These are phyloP conservation scores for Tragelaphus scriptus DNA, from an alignment of 2,113 vertebrate genomes.

Conservation along the genomic window DNA sequence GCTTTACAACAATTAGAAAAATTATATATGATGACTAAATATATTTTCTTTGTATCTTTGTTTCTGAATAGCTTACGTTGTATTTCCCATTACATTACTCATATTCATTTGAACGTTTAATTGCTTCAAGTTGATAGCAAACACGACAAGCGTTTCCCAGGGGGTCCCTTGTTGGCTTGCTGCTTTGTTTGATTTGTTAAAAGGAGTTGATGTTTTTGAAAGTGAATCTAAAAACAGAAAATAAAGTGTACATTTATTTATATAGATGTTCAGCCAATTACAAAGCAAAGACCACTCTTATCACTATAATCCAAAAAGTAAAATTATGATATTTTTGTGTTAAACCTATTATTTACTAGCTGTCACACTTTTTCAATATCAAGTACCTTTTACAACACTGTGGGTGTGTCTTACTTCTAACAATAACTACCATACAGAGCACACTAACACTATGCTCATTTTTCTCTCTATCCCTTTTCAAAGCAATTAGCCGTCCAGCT, in stretches of 20 bases:
- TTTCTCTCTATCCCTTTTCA: not conserved
- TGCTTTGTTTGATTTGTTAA: constrained; percentile 91
- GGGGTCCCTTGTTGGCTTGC: constrained; percentile 92
- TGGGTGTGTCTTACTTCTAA: not conserved
- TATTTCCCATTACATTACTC: constrained; percentile 99
- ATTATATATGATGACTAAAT: not conserved
- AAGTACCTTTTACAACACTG: not conserved
- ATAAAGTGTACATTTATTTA: not conserved
- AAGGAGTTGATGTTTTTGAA: constrained; percentile 93
- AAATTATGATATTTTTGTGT: not conserved
- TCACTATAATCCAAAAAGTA: not conserved
- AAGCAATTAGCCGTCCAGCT: not conserved
- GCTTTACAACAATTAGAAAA: not conserved
- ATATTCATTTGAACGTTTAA: constrained; percentile 99
- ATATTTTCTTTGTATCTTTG: not conserved
- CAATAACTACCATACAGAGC: not conserved
- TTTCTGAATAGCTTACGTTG: constrained; percentile 86
- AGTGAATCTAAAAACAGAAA: constrained; percentile 85
- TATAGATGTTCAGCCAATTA: not conserved
- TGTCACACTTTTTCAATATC: not conserved
- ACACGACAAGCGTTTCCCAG: constrained; percentile 98
- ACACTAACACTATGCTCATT: not conserved
- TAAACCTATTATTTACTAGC: not conserved
- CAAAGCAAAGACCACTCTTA: not conserved
- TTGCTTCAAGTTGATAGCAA: constrained; percentile 98